Evolutionary conservation across 2,888 invertebrate genomes (phyloP).

Genomic region (Ptychoptera contaminata): DNA sequence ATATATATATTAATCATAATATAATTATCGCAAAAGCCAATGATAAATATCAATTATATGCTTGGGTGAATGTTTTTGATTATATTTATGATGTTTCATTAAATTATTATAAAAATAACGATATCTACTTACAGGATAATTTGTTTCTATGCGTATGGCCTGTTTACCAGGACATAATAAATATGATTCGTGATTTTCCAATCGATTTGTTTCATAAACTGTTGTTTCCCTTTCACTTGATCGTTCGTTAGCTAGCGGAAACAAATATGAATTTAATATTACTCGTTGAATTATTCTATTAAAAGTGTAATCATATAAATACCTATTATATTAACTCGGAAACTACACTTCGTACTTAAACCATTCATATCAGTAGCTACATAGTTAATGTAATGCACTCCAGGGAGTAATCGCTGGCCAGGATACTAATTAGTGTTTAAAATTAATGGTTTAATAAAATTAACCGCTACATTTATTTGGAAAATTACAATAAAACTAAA

Average conservation of each 20-base stretch:
- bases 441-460: neutral
- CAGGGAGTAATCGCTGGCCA: slow-evolving; percentile 41
- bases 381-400: slow-evolving; percentile 45
- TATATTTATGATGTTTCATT: neutral
- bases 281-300: neutral
- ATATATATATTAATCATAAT: neutral
- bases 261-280: neutral
- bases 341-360: slow-evolving; percentile 44
- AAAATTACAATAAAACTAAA: neutral
- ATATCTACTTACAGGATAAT: slow-evolving; percentile 26
- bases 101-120: slow-evolving; percentile 12
- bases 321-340: slow-evolving; percentile 44
- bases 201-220: slow-evolving; percentile 8
- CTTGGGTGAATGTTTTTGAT: slow-evolving; percentile 8
- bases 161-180: slow-evolving; percentile 25
- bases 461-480: slow-evolving; percentile 6
- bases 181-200: slow-evolving; percentile 22
- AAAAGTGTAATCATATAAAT: slow-evolving; percentile 5
- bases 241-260: neutral
- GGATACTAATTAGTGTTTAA: slow-evolving; percentile 32
- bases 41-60: slow-evolving; percentile 15
- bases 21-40: slow-evolving; percentile 8
- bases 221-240: neutral
- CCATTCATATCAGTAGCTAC: slow-evolving; percentile 47
- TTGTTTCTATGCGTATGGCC: slow-evolving; percentile 23